Evolutionary conservation across 1,140 invertebrate genomes (phyloP).

Genomic region (Panagrolaimus sp.): DNA sequence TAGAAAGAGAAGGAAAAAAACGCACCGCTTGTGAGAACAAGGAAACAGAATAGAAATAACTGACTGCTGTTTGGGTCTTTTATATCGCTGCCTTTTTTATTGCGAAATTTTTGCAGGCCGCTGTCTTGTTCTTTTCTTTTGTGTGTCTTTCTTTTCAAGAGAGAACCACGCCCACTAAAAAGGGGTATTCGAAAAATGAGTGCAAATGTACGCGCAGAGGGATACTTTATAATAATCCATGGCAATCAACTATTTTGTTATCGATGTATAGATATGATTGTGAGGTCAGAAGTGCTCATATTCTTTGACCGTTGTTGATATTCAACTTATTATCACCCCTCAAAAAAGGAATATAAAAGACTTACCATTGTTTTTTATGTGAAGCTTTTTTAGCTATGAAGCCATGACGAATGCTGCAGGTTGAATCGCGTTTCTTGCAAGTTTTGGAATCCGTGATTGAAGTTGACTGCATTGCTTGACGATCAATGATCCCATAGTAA

Average conservation of each 20-base stretch:
- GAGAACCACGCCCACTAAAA: neutral
- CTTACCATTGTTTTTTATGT: neutral
- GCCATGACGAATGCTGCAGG: slow-evolving; percentile 11
- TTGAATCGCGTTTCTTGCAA: slow-evolving; percentile 11
- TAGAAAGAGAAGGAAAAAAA: no score
- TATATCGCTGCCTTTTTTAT: no score
- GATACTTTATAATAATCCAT: neutral
- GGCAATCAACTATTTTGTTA: no score
- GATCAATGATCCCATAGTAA: neutral
- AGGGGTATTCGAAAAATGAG: slow-evolving; percentile 9
- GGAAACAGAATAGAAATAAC: no score
- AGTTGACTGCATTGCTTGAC: neutral
- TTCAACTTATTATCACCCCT: no score
- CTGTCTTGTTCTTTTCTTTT: no score
- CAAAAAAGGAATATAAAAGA: neutral
- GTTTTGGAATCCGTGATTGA: slow-evolving; percentile 6
- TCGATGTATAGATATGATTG: no score
- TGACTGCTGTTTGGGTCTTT: no score
- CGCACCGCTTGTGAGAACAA: no score
- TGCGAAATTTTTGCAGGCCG: no score
- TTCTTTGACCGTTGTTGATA: no score
- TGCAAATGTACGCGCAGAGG: neutral
- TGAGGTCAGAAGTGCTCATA: no score
- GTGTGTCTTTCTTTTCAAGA: neutral
- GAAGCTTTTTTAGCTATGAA: neutral